Evolutionary conservation across 2,888 invertebrate genomes (phyloP).

Genomic region (Kuschelorhynchus macadamiae): DNA sequence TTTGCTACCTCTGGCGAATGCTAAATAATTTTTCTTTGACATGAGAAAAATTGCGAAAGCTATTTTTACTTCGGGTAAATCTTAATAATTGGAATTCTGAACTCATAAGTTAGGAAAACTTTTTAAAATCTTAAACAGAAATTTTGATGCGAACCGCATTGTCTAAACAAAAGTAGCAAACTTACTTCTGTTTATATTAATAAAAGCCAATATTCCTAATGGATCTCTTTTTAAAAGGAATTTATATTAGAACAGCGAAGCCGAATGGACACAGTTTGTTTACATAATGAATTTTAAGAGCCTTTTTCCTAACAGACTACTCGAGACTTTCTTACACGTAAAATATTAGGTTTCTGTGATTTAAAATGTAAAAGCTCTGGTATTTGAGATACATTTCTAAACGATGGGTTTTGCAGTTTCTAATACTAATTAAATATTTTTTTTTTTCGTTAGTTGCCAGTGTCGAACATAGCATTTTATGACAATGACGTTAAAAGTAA

Average conservation of each 20-base stretch:
- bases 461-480: too few species aligned
- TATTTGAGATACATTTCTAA: too few species aligned
- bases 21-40: too few species aligned
- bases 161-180: conserved; percentile 40
- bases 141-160: conserved; percentile 16
- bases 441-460: too few species aligned
- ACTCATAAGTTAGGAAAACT: conserved; percentile 6
- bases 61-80: not conserved
- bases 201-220: conserved; percentile 53
- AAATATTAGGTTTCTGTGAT: not conserved
- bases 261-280: conserved; percentile 28
- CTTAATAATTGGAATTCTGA: not conserved
- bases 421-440: too few species aligned
- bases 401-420: too few species aligned
- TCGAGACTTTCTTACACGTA: conserved; percentile 24
- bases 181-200: conserved; percentile 43
- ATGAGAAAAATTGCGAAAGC: not conserved
- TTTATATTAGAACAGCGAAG: conserved; percentile 22
- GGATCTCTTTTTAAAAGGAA: conserved; percentile 44
- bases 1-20: too few species aligned
- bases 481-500: too few species aligned
- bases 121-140: conserved; percentile 12
- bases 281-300: conserved; percentile 52
- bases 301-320: conserved; percentile 31
- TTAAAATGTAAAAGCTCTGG: not conserved